Evolutionary conservation across 2,888 invertebrate genomes (phyloP).

Genomic region (Ceraclea dissimilis): DNA sequence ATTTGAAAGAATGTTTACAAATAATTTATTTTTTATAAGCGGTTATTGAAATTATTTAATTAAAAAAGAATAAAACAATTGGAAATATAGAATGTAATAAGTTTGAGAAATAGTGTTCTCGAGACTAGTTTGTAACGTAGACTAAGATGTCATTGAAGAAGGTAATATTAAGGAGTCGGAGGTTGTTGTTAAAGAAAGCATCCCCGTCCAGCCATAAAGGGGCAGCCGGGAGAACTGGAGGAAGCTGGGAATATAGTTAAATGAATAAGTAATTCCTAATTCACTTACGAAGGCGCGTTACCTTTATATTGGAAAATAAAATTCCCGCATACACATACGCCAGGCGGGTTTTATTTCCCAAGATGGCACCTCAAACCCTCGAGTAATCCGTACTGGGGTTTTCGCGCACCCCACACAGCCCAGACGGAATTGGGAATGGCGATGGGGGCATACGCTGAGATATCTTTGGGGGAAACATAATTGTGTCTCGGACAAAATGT

Average conservation of each 20-base stretch:
- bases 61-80: too few species aligned
- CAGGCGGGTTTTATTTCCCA: constrained; percentile 24
- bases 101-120: too few species aligned
- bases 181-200: neutral
- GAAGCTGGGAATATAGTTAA: constrained; percentile 22
- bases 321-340: constrained; percentile 19
- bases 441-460: neutral
- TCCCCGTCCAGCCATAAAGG: constrained; percentile 11
- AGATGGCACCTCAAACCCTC: constrained; percentile 15
- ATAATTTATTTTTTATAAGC: too few species aligned
- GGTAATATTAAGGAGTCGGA: too few species aligned
- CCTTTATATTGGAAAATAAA: constrained; percentile 26
- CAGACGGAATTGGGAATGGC: neutral
- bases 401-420: constrained; percentile 2
- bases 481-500: constrained; percentile 7
- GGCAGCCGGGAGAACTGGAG: constrained; percentile 4
- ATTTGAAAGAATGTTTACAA: too few species aligned
- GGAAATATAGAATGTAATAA: too few species aligned
- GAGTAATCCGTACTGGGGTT: constrained; percentile 3
- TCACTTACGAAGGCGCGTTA: constrained; percentile 25
- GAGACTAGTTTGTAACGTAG: too few species aligned
- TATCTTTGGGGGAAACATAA: constrained; percentile 9
- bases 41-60: too few species aligned
- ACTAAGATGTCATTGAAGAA: too few species aligned
- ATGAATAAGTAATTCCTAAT: constrained; percentile 27